Conservation (phyloP, 1,140 invertebrate genomes). For the Ceratitis capitata region DNA sequence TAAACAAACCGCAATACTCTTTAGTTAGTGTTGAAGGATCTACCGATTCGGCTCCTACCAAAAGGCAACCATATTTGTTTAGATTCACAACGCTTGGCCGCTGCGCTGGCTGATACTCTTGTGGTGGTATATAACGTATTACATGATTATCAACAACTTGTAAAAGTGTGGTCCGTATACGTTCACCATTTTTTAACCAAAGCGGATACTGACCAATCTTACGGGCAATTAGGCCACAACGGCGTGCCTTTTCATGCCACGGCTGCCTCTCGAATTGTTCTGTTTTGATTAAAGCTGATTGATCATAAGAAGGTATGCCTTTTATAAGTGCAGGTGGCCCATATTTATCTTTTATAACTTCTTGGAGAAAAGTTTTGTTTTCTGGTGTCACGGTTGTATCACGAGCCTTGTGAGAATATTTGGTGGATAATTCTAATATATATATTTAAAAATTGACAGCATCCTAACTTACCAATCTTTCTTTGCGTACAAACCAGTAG, state of each 20-base stretch:
- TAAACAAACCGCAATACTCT: slow-evolving; percentile 90
- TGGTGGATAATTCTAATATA: neutral
- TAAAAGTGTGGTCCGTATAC: slow-evolving; percentile 81
- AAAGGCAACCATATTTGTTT: slow-evolving; percentile 74
- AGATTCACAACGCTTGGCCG: slow-evolving; percentile 60
- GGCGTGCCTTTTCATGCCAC: slow-evolving; percentile 73
- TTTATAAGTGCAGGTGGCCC: slow-evolving; percentile 65
- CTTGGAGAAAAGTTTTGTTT: slow-evolving; percentile 84
- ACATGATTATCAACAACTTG: slow-evolving; percentile 97
- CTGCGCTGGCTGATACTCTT: slow-evolving; percentile 74
- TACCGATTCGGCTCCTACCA: slow-evolving; percentile 89
- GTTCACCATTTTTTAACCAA: slow-evolving; percentile 89
- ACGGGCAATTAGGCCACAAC: slow-evolving; percentile 87
- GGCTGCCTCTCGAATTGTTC: slow-evolving; percentile 69
- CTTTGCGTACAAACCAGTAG: slow-evolving; percentile 69
- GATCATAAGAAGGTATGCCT: slow-evolving; percentile 65
- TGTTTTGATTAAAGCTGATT: slow-evolving; percentile 67
- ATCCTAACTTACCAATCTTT: slow-evolving; percentile 65
- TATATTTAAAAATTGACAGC: neutral
- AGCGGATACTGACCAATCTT: slow-evolving; percentile 95
- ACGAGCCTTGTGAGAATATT: slow-evolving; percentile 67
- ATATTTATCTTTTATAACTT: slow-evolving; percentile 77
- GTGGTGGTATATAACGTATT: slow-evolving; percentile 88
- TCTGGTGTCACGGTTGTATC: slow-evolving; percentile 80
- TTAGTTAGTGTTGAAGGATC: slow-evolving; percentile 89